Base-by-base conservation (phyloP, 2,113 vertebrate genomes). In the Notarius quadriscutis region DNA sequence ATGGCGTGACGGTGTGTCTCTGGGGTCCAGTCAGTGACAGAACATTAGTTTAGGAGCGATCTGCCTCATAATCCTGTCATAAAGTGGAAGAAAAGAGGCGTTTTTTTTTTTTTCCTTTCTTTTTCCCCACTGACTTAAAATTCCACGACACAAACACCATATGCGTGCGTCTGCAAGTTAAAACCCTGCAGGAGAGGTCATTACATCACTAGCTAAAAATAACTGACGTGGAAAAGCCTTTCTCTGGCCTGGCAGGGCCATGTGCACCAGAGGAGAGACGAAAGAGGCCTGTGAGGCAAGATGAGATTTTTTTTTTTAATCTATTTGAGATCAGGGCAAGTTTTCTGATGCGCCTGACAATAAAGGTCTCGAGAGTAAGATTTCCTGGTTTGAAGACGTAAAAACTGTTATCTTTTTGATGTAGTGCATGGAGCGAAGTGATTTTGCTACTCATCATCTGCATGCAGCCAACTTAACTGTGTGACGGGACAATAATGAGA, bases 141-240 rank as follows among this genome's bases (percentile, higher is more conserved):
- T 48, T n/a, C 20, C 22, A 63, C 12, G 10, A 11, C 20, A 74
- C 55, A 80, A 30, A 77, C 58, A 74, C 30, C 1, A 18, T 77
- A 85, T 67, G 69, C 62, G n/a, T 65, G 75, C 69, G 62, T 63
- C 65, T 50, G 81, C 51, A 75, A 87, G 91, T 87, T 84, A 79
- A 82, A 86, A 53, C 75, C 78, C 89, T 88, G 83, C 48, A 78
- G 87, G 84, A 84, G 83, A 88, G 88, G 91, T 89, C 87, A 87
- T 90, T 91, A 74, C 90, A 89, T 91, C 88, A 87, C 83, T 62
- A n/a, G 30, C 90, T 91, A 89, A 89, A 91, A 92, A 90, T 92
- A 89, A 65, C 79, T n/a, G 48, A 57, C 17, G 57, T 85, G 25
- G 75, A 89, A 74, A 85, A 57, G 69, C 86, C 89, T 87, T 89